A percentile compares a stretch with the other conserved stretches of the same genome.
These are phyloP conservation scores for Monopterus albus DNA, from an alignment of 2,113 vertebrate species.

Conservation along the genomic window DNA sequence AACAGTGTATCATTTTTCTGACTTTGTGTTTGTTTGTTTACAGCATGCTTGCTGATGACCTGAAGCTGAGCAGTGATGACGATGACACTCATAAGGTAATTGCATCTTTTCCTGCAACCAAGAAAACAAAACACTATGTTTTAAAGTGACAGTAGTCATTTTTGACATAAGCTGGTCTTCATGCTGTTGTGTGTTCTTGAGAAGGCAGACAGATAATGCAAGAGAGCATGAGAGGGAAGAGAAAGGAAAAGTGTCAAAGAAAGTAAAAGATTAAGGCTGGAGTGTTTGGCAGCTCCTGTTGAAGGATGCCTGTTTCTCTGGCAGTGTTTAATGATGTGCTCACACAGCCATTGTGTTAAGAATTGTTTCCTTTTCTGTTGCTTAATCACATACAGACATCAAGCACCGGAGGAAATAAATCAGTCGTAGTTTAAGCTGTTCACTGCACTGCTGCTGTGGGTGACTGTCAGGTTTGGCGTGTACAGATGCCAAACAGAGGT, in stretches of 20 bases:
- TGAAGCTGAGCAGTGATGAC: constrained; percentile 85
- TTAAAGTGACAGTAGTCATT: not conserved
- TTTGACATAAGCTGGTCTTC: constrained; percentile 1
- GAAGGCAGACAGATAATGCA: not conserved
- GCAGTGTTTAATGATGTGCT: constrained; percentile 7
- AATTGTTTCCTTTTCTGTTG: not conserved
- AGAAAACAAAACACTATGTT: not conserved
- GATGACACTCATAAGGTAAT: constrained; percentile 75
- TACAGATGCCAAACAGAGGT: too few species aligned
- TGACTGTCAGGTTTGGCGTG: too few species aligned
- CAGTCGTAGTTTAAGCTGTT: not conserved
- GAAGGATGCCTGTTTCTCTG: constrained; percentile 35
- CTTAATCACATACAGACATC: not conserved
- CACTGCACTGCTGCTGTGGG: constrained; percentile 2
- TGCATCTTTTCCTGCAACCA: not conserved
- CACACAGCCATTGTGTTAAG: not conserved
- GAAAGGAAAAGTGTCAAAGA: too few species aligned
- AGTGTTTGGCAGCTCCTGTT: too few species aligned
- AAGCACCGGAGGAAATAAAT: not conserved
- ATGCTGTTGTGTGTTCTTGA: not conserved
- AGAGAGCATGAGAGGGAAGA: not conserved
- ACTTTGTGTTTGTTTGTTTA: constrained; percentile 31
- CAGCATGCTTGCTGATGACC: constrained; percentile 86
- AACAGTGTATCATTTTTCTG: too few species aligned
- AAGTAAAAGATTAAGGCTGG: too few species aligned